Base-by-base conservation (phyloP, 2,113 vertebrate species). In the Corvus cornix region DNA sequence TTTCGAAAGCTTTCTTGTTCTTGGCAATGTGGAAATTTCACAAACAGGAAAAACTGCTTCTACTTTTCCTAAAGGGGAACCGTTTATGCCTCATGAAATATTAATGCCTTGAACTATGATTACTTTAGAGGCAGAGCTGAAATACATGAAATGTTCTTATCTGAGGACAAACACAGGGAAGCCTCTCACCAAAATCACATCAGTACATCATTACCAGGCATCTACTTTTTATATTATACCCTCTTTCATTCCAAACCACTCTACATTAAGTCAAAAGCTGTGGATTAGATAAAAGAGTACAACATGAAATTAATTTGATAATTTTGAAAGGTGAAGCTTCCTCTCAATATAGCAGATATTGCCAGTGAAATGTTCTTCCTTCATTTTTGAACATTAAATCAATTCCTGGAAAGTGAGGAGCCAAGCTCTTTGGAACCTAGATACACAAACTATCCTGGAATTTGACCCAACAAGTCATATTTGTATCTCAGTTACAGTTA, bases 41-140 rank as follows among this genome's bases (percentile, higher is more conserved):
- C 93, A 97, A 97, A 97, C 96, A 84, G 88, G 97, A 97, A 98
- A 98, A 97, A 78, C 95, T 90, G 93, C 95, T 97, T 97, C 97
- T 93, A 79, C 78, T 98, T 97, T 96, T 97, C 91, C 72, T 89
- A 93, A 75, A 95, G 76, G 67, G 89, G 96, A 93, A 95, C 62
- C 10, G 2, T 92, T 96, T 84, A 58, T 64, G 56, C 93, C 88
- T 80, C 90, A 70, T 91, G 89, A 91, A 89, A 92, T 92, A 87
- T 68, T 68, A 89, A 84, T 96, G 77, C 68, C 58, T 89, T 80
- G 52, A 84, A 67, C 73, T n/a, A 26, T 16, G 27, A 33, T 51
- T 75, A 69, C 68, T 90, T 74, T 28, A 81, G 53, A 89, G 82
- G 48, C 86, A 89, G 69, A 96, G 51, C 28, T 41, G 66, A 87